phyloP scores from a whole-genome alignment of 2,797 vertebrate species.

The Lates japonicus region DNA sequence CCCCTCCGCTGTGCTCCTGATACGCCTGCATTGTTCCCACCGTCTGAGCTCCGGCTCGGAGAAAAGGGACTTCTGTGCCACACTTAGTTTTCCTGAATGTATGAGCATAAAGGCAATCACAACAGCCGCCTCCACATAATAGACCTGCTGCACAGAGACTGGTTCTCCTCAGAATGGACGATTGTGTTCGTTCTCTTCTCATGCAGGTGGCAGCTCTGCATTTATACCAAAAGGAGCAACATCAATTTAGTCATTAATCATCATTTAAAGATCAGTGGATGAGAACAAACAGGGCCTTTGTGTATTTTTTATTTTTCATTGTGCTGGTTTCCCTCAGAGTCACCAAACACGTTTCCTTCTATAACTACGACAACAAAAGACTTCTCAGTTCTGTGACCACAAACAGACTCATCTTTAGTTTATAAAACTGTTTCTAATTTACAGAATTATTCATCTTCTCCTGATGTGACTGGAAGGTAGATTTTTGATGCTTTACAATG shows the following conservation, averaged over 20 bases:
- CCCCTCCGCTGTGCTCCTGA: conserved; percentile 51
- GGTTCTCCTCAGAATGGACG: conserved; percentile 46
- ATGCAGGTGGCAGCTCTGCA: background rate
- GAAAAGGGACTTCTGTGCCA: conserved; percentile 38
- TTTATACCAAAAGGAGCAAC: conserved; percentile 19
- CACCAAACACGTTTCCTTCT: too few species aligned
- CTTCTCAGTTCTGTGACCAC: background rate
- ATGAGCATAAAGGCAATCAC: conserved; percentile 59
- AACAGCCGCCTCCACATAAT: conserved; percentile 54
- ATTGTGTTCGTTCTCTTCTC: conserved; percentile 33
- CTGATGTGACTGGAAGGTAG: background rate
- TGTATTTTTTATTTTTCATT: too few species aligned
- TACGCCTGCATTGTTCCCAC: conserved; percentile 63
- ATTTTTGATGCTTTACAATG: background rate
- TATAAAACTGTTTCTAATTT: background rate
- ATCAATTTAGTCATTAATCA: conserved; percentile 11
- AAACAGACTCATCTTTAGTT: background rate
- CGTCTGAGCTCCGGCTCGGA: conserved; percentile 37
- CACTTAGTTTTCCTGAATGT: conserved; percentile 59
- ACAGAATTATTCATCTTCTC: background rate
- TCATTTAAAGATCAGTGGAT: conserved; percentile 19
- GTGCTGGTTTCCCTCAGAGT: too few species aligned
- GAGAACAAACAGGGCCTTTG: background rate
- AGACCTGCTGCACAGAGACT: conserved; percentile 6
- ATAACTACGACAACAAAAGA: too few species aligned